phyloP scores from a whole-genome alignment of 2,797 vertebrate species.

The Pseudochaenichthys georgianus region DNA sequence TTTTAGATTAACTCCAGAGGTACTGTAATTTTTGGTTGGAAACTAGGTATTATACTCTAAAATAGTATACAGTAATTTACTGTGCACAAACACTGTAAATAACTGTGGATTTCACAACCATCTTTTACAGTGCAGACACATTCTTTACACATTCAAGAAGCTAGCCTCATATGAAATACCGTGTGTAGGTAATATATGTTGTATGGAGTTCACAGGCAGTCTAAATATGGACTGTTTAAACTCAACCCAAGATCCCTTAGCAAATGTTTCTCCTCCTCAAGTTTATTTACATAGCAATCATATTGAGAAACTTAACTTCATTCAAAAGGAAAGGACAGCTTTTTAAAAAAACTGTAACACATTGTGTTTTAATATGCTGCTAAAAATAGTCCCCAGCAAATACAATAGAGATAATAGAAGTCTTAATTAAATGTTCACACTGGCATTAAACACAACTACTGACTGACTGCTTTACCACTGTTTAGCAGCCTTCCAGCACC shows the following conservation, averaged over 20 bases:
- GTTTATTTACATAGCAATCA: background rate
- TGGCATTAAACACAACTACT: too few species aligned
- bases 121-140: too few species aligned
- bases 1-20: too few species aligned
- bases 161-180: constrained; percentile 2
- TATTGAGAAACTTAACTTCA: background rate
- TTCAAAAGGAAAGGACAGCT: background rate
- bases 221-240: constrained; percentile 30
- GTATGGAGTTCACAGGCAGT: background rate
- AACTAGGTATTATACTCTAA: too few species aligned
- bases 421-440: too few species aligned
- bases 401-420: background rate
- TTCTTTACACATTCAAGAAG: constrained; percentile 2
- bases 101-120: too few species aligned
- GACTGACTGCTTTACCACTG: background rate
- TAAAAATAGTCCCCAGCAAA: background rate
- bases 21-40: too few species aligned
- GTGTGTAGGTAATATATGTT: constrained; percentile 5
- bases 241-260: background rate
- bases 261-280: background rate
- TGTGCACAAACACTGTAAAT: too few species aligned
- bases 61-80: too few species aligned
- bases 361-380: background rate
- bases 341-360: too few species aligned
- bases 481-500: constrained; percentile 22